A percentile compares a stretch with the other conserved stretches of the same genome.
Evolutionary conservation across 2,113 vertebrate species (phyloP).

Genomic region (Myanophis thanlyinensis): DNA sequence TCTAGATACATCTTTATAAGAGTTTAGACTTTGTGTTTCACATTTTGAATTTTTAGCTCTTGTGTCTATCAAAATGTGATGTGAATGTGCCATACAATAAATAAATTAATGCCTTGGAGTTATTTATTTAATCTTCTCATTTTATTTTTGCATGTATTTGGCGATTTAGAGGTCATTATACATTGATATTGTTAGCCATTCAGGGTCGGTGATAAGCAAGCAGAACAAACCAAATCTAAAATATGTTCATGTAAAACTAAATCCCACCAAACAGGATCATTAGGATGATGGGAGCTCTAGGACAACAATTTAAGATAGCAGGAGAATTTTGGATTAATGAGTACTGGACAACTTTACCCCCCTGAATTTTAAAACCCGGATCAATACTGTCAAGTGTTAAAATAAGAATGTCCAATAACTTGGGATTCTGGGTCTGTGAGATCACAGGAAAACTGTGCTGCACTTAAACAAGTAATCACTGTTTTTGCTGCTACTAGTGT

Average conservation of each 20-base stretch:
- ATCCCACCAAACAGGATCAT: background rate
- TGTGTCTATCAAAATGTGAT: background rate
- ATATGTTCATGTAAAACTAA: background rate
- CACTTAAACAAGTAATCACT: background rate
- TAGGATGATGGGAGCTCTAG: background rate
- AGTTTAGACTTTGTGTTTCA: background rate
- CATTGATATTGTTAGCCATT: background rate
- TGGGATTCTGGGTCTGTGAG: background rate
- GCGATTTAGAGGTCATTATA: background rate
- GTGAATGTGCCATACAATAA: background rate
- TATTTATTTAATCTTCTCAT: background rate
- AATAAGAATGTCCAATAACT: background rate
- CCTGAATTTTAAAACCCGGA: background rate
- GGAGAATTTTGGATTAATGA: background rate
- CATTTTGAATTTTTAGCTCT: background rate
- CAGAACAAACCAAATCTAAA: background rate
- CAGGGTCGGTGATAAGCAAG: background rate
- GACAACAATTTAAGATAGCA: background rate
- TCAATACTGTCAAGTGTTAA: background rate
- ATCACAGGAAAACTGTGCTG: background rate
- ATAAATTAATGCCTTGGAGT: background rate
- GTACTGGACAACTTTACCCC: background rate
- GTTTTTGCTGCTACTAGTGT: slow-evolving; percentile 14
- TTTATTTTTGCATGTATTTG: background rate
- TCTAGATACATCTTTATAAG: background rate